Percentiles rank a stretch among this genome's conserved stretches.
Conservation (phyloP, 2,113 vertebrate species). For the Mohoua ochrocephala region DNA sequence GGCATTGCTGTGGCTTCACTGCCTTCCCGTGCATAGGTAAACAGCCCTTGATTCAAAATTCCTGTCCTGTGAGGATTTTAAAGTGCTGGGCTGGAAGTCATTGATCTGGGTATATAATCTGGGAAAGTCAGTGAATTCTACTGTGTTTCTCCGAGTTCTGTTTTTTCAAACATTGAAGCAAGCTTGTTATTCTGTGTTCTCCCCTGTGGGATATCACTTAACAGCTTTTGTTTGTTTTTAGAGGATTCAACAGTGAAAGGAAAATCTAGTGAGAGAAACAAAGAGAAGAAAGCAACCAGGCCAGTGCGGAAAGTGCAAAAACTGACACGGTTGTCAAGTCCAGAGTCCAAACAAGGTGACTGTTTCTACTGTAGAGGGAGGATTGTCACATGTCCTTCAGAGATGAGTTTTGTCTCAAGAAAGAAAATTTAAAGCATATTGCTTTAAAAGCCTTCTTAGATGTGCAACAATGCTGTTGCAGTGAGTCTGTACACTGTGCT, state of each 20-base stretch:
- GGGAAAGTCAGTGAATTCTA: not conserved
- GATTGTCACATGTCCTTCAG: not conserved
- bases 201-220: not conserved
- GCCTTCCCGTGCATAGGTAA: not conserved
- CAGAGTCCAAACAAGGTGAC: constrained; percentile 83
- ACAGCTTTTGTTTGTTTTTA: constrained; percentile 59
- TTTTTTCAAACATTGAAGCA: not conserved
- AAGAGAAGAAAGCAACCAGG: constrained; percentile 79
- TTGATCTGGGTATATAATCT: not conserved
- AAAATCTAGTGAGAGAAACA: constrained; percentile 70
- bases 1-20: not conserved
- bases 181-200: not conserved
- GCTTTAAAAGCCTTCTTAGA: not conserved
- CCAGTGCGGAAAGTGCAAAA: constrained; percentile 88
- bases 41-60: not conserved
- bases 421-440: not conserved
- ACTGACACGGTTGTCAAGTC: constrained; percentile 68
- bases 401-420: not conserved
- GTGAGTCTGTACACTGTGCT: not conserved
- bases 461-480: not conserved
- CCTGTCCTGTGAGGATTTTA: not conserved
- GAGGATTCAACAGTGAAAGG: constrained; percentile 62
- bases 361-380: not conserved
- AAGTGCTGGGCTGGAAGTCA: not conserved
- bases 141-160: not conserved